Evolutionary conservation across 2,113 vertebrate genomes (phyloP).

Genomic region (Apodemus speciosus): DNA sequence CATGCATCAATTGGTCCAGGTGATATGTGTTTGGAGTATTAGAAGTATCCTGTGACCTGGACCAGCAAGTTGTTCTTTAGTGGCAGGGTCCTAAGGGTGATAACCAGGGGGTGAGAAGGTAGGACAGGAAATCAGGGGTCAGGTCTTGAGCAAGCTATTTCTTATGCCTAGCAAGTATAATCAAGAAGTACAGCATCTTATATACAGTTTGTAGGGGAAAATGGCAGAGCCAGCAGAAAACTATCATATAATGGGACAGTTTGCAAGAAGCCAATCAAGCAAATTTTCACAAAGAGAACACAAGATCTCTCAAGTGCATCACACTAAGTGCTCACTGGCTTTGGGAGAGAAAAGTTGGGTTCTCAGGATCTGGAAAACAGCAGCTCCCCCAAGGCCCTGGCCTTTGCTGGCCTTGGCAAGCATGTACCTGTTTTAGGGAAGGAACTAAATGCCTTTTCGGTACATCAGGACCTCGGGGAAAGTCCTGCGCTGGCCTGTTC

Average conservation of each 20-base stretch:
- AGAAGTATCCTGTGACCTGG: background rate
- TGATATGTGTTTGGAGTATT: background rate
- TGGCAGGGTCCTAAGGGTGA: background rate
- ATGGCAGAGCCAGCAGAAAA: background rate
- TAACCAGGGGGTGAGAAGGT: background rate
- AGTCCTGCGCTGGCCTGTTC: background rate
- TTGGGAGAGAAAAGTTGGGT: background rate
- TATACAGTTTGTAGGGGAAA: background rate
- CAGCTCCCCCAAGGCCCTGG: background rate
- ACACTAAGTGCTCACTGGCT: background rate
- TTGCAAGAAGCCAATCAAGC: background rate
- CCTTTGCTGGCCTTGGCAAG: background rate
- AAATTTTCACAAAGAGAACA: background rate
- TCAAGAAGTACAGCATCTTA: background rate
- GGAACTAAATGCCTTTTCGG: background rate
- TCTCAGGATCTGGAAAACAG: background rate
- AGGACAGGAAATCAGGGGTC: background rate
- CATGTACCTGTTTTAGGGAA: no score
- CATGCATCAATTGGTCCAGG: background rate
- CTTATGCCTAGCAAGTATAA: background rate
- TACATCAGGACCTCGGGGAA: background rate
- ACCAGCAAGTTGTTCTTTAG: background rate
- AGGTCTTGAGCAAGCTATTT: background rate
- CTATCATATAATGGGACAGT: background rate
- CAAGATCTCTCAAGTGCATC: background rate